Base-by-base conservation (phyloP, 2,113 vertebrate species). In the Macrotis lagotis region DNA sequence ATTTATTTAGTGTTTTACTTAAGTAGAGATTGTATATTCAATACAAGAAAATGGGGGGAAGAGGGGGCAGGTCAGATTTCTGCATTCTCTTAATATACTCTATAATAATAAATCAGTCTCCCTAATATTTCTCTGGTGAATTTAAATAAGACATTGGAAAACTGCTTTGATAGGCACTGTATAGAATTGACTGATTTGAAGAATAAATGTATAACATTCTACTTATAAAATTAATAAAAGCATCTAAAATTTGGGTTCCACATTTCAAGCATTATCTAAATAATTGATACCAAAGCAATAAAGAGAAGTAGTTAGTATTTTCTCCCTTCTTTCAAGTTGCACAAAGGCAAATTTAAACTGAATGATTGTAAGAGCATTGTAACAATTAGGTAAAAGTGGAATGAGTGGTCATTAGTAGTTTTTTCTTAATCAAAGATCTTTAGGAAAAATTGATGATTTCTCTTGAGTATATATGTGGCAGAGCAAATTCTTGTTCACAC, bases 1-100 rank as follows among this genome's bases (percentile, higher is more conserved):
- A 96, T 96, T 51, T 94, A 31, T 92, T 96, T 96, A 94, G 96
- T 93, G 52, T 96, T 97, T 98, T 97, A 90, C 52, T 96, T 93
- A 90, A 96, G 96, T 91, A 95, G 89, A 95, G 94, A 92, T 95
- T 93, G 95, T 90, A 50, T 91, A 92, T 96, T 94, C 88, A 93
- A 88, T 22, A 94, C n/a, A 88, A 92, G 50, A 96, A 91, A 88
- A 44, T 66, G 8, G 8, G 37, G 11, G 0, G 52, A 50, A 4
- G 4, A 52, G 51, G 11, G 94, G n/a, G 59, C n/a, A 93, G 52
- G 88, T 92, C 92, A 91, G 25, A 88, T 94, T 92, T 95, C 88
- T 96, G 51, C n/a, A 28, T 91, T 91, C 52, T 91, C 14, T 91
- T 90, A 28, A 66, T 48, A 11, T 22, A 25, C 8, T 19, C 12